Evolutionary conservation across 2,888 invertebrate species (phyloP), one percentile per base, ranked within the genome.

Genomic region (Periphyllus acericola): DNA sequence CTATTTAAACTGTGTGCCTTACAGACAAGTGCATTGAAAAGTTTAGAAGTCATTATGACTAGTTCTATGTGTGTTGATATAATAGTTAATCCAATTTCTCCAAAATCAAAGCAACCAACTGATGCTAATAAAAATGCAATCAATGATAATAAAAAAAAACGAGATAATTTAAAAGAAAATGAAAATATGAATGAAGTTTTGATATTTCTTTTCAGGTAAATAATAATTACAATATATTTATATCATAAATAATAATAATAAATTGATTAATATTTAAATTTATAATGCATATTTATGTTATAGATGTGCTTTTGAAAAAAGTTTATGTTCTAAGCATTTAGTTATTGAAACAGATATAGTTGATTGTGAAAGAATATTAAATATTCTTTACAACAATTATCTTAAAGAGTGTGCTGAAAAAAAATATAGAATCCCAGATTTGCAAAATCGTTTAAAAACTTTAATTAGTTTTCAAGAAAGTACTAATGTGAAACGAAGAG

Each of bases 331-430:
- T 29, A 93, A 92, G 89, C 92, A 92, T 89, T 90, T 93, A 52
- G 91, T 92, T 66, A 91, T 92, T 89, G 91, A 93, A n/a, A 91
- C 92, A 21, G 92, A 91, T 71, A 89, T 92, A 11, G 91, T 92
- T 4, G 93, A 93, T 89, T 90, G 93, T 89, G 93, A 93, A 91
- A 91, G 93, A 34, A 92, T 92, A 3, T 90, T 92, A 87, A 92
- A 91, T n/a, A 91, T 93, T 0, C 90, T 93, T 34, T 92, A 93
- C 89, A 91, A 89, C 60, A 90, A 89, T 14, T 90, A 90, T 83
- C 85, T 89, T 3, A 88, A 89, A 79, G 89, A 88, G 68, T 85
- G 88, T 52, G 89, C 89, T 60, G 89, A 89, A 75, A 89, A 87
- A 81, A 87, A 87, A 46, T 87, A 87, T 66, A 87, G 74, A 66